Evolutionary conservation across 1,140 invertebrate genomes (phyloP).

Genomic region (Rhagoletis pomonella): DNA sequence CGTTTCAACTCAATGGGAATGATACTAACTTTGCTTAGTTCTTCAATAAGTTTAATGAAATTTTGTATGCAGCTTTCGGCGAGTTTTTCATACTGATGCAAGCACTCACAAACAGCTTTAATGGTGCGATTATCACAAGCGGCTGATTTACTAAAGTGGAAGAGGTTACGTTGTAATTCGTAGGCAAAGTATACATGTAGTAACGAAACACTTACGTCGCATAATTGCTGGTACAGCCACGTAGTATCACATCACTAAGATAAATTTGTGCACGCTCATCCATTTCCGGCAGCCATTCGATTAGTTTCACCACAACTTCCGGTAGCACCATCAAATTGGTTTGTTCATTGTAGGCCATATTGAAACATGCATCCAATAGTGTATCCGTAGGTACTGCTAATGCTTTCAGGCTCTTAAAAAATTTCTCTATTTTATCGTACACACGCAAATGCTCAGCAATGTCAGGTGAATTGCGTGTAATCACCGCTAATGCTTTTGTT

Average conservation of each 20-base stretch:
- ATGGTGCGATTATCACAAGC: slow-evolving; percentile 74
- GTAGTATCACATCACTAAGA: slow-evolving; percentile 71
- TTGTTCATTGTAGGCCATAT: slow-evolving; percentile 73
- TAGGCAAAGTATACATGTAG: neutral
- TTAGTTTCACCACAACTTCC: slow-evolving; percentile 67
- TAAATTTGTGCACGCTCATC: slow-evolving; percentile 73
- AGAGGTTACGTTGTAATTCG: neutral
- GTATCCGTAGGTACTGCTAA: slow-evolving; percentile 67
- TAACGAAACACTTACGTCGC: slow-evolving; percentile 68
- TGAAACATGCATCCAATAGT: slow-evolving; percentile 72
- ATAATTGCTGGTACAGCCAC: slow-evolving; percentile 74
- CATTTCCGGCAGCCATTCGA: slow-evolving; percentile 73
- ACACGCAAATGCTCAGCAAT: slow-evolving; percentile 61
- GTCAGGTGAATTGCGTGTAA: slow-evolving; percentile 61
- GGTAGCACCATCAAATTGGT: slow-evolving; percentile 64
- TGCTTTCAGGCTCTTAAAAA: slow-evolving; percentile 70
- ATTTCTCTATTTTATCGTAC: slow-evolving; percentile 64
- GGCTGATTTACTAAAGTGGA: slow-evolving; percentile 71
- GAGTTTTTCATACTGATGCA: slow-evolving; percentile 66
- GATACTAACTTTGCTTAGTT: slow-evolving; percentile 78
- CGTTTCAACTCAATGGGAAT: slow-evolving; percentile 77
- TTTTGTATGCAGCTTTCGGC: slow-evolving; percentile 73
- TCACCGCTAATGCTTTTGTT: slow-evolving; percentile 63
- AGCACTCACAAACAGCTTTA: slow-evolving; percentile 71
- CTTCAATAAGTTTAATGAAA: slow-evolving; percentile 78